phyloP scores from a whole-genome alignment of 2,797 vertebrate species.

The Pangasius larnaudii region DNA sequence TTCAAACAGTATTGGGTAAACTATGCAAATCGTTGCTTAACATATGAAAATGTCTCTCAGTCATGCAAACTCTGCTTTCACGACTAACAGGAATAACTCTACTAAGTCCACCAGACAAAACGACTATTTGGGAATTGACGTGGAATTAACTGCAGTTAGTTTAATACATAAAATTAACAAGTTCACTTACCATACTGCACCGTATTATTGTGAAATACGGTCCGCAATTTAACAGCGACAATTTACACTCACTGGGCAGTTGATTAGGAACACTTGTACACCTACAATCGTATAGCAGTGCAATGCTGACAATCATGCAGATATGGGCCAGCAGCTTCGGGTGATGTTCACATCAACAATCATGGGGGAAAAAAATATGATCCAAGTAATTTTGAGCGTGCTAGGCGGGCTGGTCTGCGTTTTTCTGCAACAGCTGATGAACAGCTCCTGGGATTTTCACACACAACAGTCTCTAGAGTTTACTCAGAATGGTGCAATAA shows the following conservation, averaged over 20 bases:
- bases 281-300: not conserved
- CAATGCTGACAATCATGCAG: not conserved
- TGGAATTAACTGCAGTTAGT: not conserved
- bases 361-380: not conserved
- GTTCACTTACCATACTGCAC: not conserved
- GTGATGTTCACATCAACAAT: not conserved
- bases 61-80: constrained; percentile 35
- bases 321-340: not conserved
- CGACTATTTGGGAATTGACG: no score
- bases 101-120: not conserved
- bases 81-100: not conserved
- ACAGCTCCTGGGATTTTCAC: not conserved
- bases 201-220: not conserved
- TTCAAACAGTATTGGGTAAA: constrained; percentile 19
- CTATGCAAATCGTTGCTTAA: constrained; percentile 23
- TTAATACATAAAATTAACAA: not conserved
- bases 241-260: not conserved
- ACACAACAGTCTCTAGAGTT: not conserved
- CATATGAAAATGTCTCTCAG: constrained; percentile 37
- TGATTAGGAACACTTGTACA: not conserved
- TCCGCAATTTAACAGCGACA: not conserved
- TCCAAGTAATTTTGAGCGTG: not conserved
- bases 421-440: not conserved
- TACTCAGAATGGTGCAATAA: not conserved
- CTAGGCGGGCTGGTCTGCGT: not conserved